Percentiles rank a stretch among this genome's conserved stretches.
phyloP scores from a whole-genome alignment of 2,113 vertebrate species.

The Nanorana parkeri region DNA sequence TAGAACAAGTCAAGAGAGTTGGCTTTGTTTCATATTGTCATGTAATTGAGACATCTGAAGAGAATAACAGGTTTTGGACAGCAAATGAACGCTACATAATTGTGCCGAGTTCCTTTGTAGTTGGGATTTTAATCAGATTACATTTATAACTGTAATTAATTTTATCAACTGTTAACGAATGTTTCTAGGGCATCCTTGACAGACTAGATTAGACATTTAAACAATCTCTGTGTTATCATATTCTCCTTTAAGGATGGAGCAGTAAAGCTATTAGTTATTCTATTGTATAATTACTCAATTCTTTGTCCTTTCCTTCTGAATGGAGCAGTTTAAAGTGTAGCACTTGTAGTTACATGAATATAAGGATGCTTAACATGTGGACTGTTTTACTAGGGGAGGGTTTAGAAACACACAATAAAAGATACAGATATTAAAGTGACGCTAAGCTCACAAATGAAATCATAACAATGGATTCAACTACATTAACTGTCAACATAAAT shows the following conservation, averaged over 20 bases:
- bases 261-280: neutral
- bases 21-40: slow-evolving; percentile 48
- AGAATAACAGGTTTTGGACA: slow-evolving; percentile 37
- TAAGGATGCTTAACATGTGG: neutral
- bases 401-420: too few species aligned
- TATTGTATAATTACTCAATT: neutral
- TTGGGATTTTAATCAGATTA: slow-evolving; percentile 27
- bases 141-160: slow-evolving; percentile 40
- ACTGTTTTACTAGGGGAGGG: too few species aligned
- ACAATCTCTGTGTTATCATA: neutral
- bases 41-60: slow-evolving; percentile 52
- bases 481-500: too few species aligned
- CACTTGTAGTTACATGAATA: neutral
- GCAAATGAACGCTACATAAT: slow-evolving; percentile 33
- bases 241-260: neutral
- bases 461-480: too few species aligned
- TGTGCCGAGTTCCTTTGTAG: slow-evolving; percentile 23
- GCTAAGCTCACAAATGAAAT: too few species aligned
- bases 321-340: neutral
- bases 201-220: slow-evolving; percentile 10
- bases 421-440: too few species aligned
- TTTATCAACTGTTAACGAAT: slow-evolving; percentile 32
- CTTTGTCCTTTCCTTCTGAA: neutral
- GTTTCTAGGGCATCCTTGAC: slow-evolving; percentile 28
- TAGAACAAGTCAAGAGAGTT: slow-evolving; percentile 47